phyloP scores from a whole-genome alignment of 2,113 vertebrate genomes.

The Lucifuga dentata region DNA sequence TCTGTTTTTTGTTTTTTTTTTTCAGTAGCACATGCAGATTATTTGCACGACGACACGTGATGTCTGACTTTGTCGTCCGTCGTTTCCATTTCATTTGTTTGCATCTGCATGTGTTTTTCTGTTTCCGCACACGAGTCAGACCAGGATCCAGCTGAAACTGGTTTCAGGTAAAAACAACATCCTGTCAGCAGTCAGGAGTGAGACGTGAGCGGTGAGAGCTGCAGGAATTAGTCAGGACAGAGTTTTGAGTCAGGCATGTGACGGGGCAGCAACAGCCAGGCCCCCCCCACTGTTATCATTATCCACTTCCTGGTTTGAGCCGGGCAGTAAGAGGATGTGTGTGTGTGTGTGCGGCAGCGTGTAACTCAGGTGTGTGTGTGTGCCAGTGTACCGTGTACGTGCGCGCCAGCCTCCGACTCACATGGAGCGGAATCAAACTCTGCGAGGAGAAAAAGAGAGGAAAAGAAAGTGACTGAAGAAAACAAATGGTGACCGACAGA shows the following conservation, averaged over 20 bases:
- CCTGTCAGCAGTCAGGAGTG: too few relatives aligned
- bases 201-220: too few relatives aligned
- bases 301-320: constrained; percentile 67
- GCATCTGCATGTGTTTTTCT: too few relatives aligned
- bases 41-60: too few relatives aligned
- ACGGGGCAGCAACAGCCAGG: constrained; percentile 42
- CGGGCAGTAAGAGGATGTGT: constrained; percentile 33
- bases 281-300: constrained; percentile 58
- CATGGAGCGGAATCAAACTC: constrained; percentile 27
- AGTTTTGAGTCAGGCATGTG: constrained; percentile 55
- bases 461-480: background rate
- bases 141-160: too few relatives aligned
- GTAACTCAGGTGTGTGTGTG: constrained; percentile 6
- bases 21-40: too few relatives aligned
- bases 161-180: too few relatives aligned
- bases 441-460: background rate
- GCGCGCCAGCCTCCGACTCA: background rate
- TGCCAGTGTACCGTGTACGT: background rate
- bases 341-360: constrained; percentile 1
- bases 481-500: background rate
- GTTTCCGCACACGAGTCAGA: too few relatives aligned
- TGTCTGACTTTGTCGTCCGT: too few relatives aligned
- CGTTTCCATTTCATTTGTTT: too few relatives aligned
- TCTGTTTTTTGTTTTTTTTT: too few relatives aligned
- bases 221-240: background rate